Percentiles rank a stretch among this genome's conserved stretches.
Evolutionary conservation across 1,140 invertebrate genomes (phyloP).

Genomic region (Drosophila nigrodunni): DNA sequence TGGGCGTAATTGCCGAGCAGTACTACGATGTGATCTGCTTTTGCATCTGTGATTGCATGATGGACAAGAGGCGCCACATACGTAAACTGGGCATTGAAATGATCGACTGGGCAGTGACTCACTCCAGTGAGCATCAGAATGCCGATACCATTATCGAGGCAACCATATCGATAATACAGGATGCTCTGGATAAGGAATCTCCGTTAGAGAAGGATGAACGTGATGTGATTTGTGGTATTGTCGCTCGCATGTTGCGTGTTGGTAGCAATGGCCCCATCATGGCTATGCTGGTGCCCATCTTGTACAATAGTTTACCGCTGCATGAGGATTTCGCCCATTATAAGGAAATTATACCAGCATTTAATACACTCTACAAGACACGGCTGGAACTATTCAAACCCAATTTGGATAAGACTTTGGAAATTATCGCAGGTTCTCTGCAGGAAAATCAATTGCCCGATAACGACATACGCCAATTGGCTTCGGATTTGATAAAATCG

Average conservation of each 20-base stretch:
- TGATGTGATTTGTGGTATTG: background rate
- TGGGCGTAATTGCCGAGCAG: slow-evolving; percentile 21
- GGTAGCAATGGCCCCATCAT: background rate
- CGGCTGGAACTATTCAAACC: background rate
- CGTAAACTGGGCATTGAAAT: background rate
- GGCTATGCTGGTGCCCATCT: background rate
- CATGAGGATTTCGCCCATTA: background rate
- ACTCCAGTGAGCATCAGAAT: background rate
- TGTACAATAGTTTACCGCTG: slow-evolving; percentile 3
- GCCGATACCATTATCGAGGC: background rate
- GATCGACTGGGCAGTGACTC: slow-evolving; percentile 4
- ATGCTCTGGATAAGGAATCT: background rate
- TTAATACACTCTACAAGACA: background rate
- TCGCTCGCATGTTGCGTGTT: slow-evolving; percentile 16
- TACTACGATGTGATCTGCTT: slow-evolving; percentile 34
- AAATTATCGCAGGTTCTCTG: slow-evolving; percentile 1
- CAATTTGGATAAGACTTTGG: background rate
- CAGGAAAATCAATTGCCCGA: slow-evolving; percentile 1
- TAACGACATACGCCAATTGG: background rate
- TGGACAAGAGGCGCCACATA: background rate
- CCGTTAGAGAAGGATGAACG: slow-evolving; percentile 3
- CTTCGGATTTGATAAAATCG: background rate
- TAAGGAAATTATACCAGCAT: background rate
- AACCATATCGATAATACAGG: background rate
- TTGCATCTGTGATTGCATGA: slow-evolving; percentile 18